phyloP scores from a whole-genome alignment of 1,140 invertebrate species.

The Parapsyche elsis region DNA sequence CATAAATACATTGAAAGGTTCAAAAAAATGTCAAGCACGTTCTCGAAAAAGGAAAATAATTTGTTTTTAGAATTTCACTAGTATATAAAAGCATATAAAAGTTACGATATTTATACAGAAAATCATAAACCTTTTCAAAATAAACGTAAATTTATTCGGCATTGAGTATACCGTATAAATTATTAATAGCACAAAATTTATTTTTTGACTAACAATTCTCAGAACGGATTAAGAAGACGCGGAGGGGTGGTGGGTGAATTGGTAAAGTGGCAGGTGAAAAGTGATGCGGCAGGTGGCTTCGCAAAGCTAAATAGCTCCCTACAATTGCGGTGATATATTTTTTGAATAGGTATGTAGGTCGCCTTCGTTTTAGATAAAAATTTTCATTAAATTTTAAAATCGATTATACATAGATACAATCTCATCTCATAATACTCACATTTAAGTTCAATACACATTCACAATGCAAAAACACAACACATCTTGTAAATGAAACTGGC shows the following conservation, averaged over 20 bases:
- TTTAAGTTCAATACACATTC: not conserved
- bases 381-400: not conserved
- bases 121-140: not conserved
- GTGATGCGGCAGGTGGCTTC: constrained; percentile 17
- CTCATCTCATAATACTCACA: not conserved
- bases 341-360: no score
- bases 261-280: constrained; percentile 23
- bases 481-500: not conserved
- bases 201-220: not conserved
- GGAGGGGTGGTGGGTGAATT: not conserved
- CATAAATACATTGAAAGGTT: not conserved
- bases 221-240: not conserved
- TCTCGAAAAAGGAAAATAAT: no score
- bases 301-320: not conserved
- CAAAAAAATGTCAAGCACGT: no score
- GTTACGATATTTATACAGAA: not conserved
- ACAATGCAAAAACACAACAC: constrained; percentile 11
- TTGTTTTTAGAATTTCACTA: no score
- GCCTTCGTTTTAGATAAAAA: not conserved
- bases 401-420: not conserved
- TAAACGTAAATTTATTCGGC: no score
- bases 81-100: no score
- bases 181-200: not conserved
- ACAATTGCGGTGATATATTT: not conserved
- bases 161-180: no score